A percentile compares a stretch with the other conserved stretches of the same genome.
Conservation (phyloP, 2,113 vertebrate genomes). For the Campylomormyrus tamandua region DNA sequence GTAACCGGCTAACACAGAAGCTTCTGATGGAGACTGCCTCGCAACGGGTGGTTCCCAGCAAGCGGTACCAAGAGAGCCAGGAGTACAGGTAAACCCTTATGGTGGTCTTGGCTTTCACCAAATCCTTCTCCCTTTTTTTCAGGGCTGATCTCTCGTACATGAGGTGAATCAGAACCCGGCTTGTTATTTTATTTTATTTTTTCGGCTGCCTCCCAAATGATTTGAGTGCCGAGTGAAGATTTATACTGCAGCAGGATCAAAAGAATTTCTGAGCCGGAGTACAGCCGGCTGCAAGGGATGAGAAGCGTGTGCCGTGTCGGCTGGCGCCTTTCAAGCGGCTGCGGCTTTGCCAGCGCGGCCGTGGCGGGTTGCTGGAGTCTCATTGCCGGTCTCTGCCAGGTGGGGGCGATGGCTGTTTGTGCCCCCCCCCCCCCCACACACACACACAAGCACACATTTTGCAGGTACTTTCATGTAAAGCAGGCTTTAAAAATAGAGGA, state of each 20-base stretch:
- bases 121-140: slow-evolving; percentile 24
- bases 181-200: slow-evolving; percentile 21
- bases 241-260: slow-evolving; percentile 39
- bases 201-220: slow-evolving; percentile 11
- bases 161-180: slow-evolving; percentile 50
- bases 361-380: slow-evolving; percentile 32
- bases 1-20: slow-evolving; percentile 74
- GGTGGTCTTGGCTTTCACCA: slow-evolving; percentile 20
- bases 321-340: slow-evolving; percentile 39
- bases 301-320: slow-evolving; percentile 39
- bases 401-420: slow-evolving; percentile 21
- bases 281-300: slow-evolving; percentile 38
- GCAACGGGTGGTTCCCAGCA: slow-evolving; percentile 58
- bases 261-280: slow-evolving; percentile 36
- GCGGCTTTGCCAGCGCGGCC: slow-evolving; percentile 32
- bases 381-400: slow-evolving; percentile 36
- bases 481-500: slow-evolving; percentile 34
- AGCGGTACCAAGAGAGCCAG: slow-evolving; percentile 74
- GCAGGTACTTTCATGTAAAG: slow-evolving; percentile 36
- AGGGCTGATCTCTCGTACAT: slow-evolving; percentile 26
- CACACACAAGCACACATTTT: slow-evolving; percentile 18
- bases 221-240: slow-evolving; percentile 38
- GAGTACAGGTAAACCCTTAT: slow-evolving; percentile 79
- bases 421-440: slow-evolving; percentile 8
- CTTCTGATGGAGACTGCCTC: slow-evolving; percentile 75